Base-by-base conservation (phyloP, 2,797 vertebrate species). In the Lepidocolaptes lacrymiger region DNA sequence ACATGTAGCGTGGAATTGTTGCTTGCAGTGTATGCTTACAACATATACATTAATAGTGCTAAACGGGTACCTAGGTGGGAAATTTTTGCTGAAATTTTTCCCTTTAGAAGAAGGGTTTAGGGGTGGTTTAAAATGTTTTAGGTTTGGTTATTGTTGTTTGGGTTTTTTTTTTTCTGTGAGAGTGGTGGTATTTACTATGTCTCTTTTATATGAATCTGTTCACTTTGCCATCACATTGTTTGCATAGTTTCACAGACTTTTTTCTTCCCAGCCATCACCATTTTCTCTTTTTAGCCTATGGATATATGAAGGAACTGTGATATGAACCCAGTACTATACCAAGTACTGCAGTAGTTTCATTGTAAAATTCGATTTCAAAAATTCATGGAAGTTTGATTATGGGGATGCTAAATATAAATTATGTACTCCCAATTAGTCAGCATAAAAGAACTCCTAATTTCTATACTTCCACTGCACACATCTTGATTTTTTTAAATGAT, bases 321-420 rank as follows among this genome's bases (percentile, higher is more conserved):
- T 64, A n/a, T 3, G 7, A 30, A 48, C 9, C 10, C 3, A 1
- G 6, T 26, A 37, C 28, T 54, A 26, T 19, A 41, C 3, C 4
- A 54, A 64, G 20, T 58, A 37, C n/a, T 21, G 8, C 23, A 48
- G 34, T 51, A 76, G 1, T 30, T 67, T 14, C 3, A 21, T 24
- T 30, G 32, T n/a, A 64, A 74, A 89, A 90, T 58, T 54, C 18
- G 20, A 9, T 61, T 74, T 44, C 5, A 74, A 59, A 71, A 92
- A 39, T 7, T 27, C 27, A 34, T 28, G 13, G 4, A 10, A 77
- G 16, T 46, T 87, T 74, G 36, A 28, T 62, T 82, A 52, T 71
- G 36, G 9, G n/a, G 14, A 14, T 61, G 48, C 16, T 56, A 34
- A 12, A 18, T 63, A 19, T 21, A 36, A 73, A 76, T 66, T 13